Conservation (phyloP, 2,797 vertebrate species). For the Muscicapa striata region DNA sequence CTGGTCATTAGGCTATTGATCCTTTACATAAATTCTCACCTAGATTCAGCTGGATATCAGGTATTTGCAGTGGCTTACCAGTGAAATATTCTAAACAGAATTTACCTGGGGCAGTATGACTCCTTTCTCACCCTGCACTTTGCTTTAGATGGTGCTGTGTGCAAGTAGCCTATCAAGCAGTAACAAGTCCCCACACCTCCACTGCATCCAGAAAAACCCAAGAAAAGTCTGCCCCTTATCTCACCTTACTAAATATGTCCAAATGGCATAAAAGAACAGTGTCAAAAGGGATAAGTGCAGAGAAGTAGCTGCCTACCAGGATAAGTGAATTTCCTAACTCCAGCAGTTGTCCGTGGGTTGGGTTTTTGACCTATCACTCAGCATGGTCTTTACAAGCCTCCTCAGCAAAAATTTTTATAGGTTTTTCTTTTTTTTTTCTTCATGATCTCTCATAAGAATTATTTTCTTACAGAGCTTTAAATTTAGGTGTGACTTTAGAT, state of each 20-base stretch:
- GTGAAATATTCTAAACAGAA: not conserved
- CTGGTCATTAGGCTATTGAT: not conserved
- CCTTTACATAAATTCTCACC: not conserved
- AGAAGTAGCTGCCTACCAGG: not conserved
- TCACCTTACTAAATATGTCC: not conserved
- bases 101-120: not conserved
- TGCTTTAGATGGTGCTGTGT: not conserved
- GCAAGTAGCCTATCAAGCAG: not conserved
- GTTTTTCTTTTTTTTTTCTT: not conserved
- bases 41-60: not conserved
- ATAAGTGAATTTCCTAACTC: not conserved
- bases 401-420: not conserved
- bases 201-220: not conserved
- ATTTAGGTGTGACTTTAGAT: not conserved
- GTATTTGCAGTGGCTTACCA: not conserved
- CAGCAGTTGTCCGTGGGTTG: not conserved
- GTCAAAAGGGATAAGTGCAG: not conserved
- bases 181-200: not conserved
- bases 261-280: not conserved
- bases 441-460: not conserved
- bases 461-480: not conserved
- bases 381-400: not conserved
- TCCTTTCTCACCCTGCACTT: not conserved
- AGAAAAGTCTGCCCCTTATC: not conserved
- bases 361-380: slow-evolving; percentile 37